A percentile compares a stretch with the other conserved stretches of the same genome.
Evolutionary conservation across 2,113 vertebrate genomes (phyloP).

Genomic region (Carettochelys insculpta): DNA sequence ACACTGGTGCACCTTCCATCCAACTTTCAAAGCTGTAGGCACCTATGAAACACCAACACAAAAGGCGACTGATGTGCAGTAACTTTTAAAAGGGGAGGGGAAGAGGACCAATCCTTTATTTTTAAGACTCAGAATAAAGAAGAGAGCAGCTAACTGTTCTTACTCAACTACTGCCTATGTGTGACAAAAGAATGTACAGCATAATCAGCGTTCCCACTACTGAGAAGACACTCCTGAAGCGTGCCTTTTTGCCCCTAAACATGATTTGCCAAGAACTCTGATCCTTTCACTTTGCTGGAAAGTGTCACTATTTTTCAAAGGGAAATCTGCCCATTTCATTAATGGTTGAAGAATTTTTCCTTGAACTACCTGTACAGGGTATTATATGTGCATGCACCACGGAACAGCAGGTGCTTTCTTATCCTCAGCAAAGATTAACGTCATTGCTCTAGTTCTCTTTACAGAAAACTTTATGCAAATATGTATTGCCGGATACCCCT

Average conservation of each 20-base stretch:
- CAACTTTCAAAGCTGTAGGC: background rate
- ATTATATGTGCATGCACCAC: too few relatives aligned
- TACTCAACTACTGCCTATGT: background rate
- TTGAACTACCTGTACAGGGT: background rate
- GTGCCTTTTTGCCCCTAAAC: background rate
- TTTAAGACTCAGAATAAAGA: background rate
- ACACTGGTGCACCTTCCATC: background rate
- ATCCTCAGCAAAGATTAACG: background rate
- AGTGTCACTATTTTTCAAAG: background rate
- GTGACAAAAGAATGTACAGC: background rate
- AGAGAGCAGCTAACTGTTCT: fast-evolving
- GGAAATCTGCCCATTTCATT: too few relatives aligned
- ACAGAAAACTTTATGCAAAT: background rate
- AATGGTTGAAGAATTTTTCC: background rate
- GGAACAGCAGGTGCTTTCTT: background rate
- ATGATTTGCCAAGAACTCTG: too few relatives aligned
- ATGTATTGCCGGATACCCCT: background rate
- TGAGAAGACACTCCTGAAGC: background rate
- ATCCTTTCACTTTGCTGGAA: background rate
- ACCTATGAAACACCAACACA: background rate
- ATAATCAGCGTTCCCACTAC: background rate
- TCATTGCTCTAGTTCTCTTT: background rate
- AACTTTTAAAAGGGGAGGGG: fast-evolving
- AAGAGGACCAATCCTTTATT: background rate
- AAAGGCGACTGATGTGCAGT: background rate